phyloP scores from a whole-genome alignment of 2,888 invertebrate genomes.

The Agriopis marginaria region DNA sequence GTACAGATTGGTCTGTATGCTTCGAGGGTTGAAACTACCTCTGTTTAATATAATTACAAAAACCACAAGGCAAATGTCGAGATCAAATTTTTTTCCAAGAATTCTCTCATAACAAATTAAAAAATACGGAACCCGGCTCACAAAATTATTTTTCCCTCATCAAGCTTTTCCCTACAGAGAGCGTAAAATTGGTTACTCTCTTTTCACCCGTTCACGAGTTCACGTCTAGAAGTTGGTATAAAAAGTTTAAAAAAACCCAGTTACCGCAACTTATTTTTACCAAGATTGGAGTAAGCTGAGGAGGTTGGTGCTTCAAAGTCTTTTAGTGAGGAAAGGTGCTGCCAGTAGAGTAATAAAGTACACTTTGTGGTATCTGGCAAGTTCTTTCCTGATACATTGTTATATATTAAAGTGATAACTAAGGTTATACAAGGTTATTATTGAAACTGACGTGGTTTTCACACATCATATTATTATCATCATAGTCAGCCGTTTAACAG shows the following conservation, averaged over 20 bases:
- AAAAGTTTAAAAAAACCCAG: constrained; percentile 16
- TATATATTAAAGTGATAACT: not conserved
- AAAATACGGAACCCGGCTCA: constrained; percentile 7
- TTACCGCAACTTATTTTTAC: constrained; percentile 15
- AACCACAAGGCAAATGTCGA: no score
- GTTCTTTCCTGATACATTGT: not conserved
- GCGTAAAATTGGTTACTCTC: constrained; percentile 33
- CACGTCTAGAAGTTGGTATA: constrained; percentile 20
- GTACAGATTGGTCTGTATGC: no score
- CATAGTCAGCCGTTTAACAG: no score
- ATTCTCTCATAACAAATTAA: not conserved
- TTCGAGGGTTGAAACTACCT: no score
- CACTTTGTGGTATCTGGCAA: constrained; percentile 14
- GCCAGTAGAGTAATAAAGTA: not conserved
- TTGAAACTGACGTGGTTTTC: no score
- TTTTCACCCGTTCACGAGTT: constrained; percentile 28
- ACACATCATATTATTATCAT: no score
- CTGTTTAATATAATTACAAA: no score
- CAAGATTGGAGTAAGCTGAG: constrained; percentile 14
- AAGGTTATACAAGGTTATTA: no score
- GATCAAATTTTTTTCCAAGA: not conserved
- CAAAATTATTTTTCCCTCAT: not conserved
- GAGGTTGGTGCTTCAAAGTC: constrained; percentile 13
- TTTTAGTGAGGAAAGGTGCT: constrained; percentile 16
- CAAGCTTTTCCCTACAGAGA: not conserved